These are phyloP conservation scores for Nomada ferruginata DNA, from an alignment of 2,888 invertebrate genomes.

Conservation along the genomic window DNA sequence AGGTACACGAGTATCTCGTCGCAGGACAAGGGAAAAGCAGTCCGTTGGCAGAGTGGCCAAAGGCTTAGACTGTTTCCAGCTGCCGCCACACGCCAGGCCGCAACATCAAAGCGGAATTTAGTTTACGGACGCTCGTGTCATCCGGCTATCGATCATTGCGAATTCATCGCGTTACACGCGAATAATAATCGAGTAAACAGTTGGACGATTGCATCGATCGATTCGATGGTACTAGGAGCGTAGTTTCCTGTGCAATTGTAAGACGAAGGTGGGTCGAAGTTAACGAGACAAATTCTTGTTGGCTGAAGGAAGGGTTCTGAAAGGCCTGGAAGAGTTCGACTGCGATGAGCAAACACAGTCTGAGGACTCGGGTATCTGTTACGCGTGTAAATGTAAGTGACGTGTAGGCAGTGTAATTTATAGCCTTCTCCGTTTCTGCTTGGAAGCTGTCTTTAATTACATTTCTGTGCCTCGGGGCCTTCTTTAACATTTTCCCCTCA, in stretches of 20 bases:
- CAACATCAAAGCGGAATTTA: neutral
- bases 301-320: no score
- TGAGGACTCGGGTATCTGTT: no score
- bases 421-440: neutral
- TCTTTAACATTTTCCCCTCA: neutral
- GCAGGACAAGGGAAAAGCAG: conserved; percentile 14
- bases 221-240: neutral
- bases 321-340: no score
- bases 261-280: neutral
- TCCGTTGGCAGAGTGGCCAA: neutral
- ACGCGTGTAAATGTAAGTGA: no score
- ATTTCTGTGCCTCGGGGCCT: neutral
- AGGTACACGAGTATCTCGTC: neutral
- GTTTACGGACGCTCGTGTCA: conserved; percentile 14
- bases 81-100: conserved; percentile 10
- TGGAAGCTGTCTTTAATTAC: neutral
- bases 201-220: conserved; percentile 1
- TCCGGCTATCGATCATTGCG: conserved; percentile 45
- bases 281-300: no score
- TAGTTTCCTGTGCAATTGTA: neutral
- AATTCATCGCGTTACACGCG: neutral
- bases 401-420: no score
- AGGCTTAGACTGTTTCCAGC: conserved; percentile 23
- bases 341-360: no score
- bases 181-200: conserved; percentile 4